Base-by-base conservation (phyloP, 2,113 vertebrate species). In the Lathamus discolor region DNA sequence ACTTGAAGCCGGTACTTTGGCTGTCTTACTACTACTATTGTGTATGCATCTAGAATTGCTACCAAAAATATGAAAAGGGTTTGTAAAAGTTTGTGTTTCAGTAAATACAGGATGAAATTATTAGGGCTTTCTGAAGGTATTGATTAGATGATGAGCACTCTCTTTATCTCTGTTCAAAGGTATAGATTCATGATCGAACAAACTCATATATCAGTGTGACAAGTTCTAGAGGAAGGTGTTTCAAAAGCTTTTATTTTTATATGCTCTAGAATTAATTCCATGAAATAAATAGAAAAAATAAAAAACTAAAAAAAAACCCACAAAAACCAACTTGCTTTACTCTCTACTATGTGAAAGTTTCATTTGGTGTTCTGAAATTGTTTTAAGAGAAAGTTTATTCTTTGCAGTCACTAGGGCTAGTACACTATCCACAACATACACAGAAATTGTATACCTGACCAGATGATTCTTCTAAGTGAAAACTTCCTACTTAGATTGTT, bases 361-460 rank as follows among this genome's bases (percentile, higher is more conserved):
- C 4, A 18, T 62, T 86, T n/a, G 68, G 10, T 86, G 17, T 23
- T 81, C 39, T 55, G 52, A 73, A 80, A 55, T 46, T 3, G 55
- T 66, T 86, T 88, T 35, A 68, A 61, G 33, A 74, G 11, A 35
- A 80, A 69, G 16, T 48, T 11, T 51, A 6, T 52, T 80, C 16
- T 84, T 31, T 78, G 24, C 74, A 51, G 62, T 52, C 2, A 0
- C 31, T 54, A n/a, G 59, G 7, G 11, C 25, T 84, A 35, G 61
- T 51, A 49, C 0, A 1, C 19, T 74, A 6, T 77, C 57, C 35
- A 23, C 10, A 55, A 23, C 5, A 24, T 31, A 59, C 0, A 0
- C 14, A 91, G 57, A 69, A 62, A 35, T 23, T 29, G 7, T 7
- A 22, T 51, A 74, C 8, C 46, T 52, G 35, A 33, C 61, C 29